These are phyloP conservation scores for Paramormyrops kingsleyae DNA, from an alignment of 2,113 vertebrate species.

Conservation along the genomic window DNA sequence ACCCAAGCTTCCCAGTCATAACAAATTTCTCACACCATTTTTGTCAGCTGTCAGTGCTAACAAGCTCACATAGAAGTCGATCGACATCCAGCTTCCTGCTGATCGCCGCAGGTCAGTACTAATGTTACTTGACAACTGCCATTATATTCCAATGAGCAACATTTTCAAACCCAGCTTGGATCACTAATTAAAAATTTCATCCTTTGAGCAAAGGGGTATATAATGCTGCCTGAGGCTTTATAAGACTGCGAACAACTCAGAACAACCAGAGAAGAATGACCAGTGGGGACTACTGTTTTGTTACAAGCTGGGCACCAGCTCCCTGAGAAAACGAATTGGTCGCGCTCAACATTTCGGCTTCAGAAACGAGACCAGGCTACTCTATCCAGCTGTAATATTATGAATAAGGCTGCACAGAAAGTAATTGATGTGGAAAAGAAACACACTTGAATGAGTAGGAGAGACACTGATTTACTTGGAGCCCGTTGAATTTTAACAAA, in stretches of 20 bases:
- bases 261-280: not conserved
- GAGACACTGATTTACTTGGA: slow-evolving; percentile 1
- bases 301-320: not conserved
- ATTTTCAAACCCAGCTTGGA: not conserved
- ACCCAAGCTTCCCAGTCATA: not conserved
- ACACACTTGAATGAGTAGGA: not conserved
- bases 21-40: not conserved
- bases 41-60: not conserved
- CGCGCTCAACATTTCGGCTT: not conserved
- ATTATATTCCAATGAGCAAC: not conserved
- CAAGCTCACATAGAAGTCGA: not conserved
- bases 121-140: not conserved
- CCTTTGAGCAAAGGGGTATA: not conserved
- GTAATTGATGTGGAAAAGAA: not conserved
- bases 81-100: not conserved
- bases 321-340: not conserved
- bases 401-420: not conserved
- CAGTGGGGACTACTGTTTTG: not conserved
- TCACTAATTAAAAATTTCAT: not conserved
- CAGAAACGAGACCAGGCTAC: not conserved
- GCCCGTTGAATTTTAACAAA: slow-evolving; percentile 8
- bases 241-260: not conserved
- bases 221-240: not conserved
- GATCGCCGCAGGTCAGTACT: not conserved
- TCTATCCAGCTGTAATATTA: not conserved